These are phyloP conservation scores for Hypena proboscidalis DNA, from an alignment of 2,888 invertebrate genomes.

Conservation along the genomic window DNA sequence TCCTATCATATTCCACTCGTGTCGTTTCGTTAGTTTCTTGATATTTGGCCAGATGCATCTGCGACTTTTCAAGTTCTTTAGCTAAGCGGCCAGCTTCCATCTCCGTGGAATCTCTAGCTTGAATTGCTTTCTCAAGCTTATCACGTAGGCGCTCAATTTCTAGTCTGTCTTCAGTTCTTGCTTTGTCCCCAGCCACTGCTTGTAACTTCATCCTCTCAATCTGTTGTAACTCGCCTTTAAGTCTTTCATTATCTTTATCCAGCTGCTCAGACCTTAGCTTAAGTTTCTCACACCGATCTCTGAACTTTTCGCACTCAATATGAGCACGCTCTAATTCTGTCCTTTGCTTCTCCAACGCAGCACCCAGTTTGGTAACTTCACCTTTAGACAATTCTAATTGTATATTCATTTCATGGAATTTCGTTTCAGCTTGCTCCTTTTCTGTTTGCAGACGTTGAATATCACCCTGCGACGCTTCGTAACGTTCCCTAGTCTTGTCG, in stretches of 20 bases:
- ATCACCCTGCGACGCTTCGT: conserved; percentile 90
- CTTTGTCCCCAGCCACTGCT: conserved; percentile 87
- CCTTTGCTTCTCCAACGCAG: conserved; percentile 92
- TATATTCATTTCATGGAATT: conserved; percentile 91
- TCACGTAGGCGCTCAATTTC: conserved; percentile 94
- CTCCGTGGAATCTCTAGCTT: conserved; percentile 93
- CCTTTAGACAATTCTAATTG: conserved; percentile 92
- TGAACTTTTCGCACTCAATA: conserved; percentile 95
- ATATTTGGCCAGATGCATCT: conserved; percentile 92
- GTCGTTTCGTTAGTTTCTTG: conserved; percentile 93
- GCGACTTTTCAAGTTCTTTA: conserved; percentile 94
- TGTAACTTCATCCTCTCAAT: conserved; percentile 91
- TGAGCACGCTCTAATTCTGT: conserved; percentile 93
- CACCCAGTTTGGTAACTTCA: conserved; percentile 90
- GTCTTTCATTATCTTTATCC: conserved; percentile 85
- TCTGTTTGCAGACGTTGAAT: conserved; percentile 87
- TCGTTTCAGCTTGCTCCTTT: conserved; percentile 89
- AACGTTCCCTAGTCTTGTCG: conserved; percentile 91
- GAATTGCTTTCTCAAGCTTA: conserved; percentile 93
- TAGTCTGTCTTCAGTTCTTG: conserved; percentile 88
- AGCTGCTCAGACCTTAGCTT: conserved; percentile 89
- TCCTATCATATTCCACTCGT: conserved; percentile 93
- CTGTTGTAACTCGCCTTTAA: conserved; percentile 85
- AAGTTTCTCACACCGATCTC: conserved; percentile 94
- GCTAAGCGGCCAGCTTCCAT: conserved; percentile 93